Evolutionary conservation across 37 sponge, comb jelly and placozoan genomes (phyloP), one percentile per base, ranked within the genome.

Genomic region (Halichondria panicea): DNA sequence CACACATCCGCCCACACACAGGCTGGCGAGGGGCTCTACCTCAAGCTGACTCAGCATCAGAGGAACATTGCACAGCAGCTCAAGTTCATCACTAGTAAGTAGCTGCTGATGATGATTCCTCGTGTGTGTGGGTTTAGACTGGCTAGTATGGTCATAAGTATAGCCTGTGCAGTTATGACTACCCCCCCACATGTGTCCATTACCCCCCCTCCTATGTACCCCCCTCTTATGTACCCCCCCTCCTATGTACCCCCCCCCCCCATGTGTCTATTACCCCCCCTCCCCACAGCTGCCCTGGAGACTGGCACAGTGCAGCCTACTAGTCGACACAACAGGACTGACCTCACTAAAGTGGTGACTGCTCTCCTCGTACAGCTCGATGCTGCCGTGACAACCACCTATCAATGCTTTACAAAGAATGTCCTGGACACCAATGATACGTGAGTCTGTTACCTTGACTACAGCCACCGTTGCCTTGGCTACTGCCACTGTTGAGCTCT

Each of bases 371-470:
- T 44, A 0, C 76, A 84, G 57, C 42, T 89, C 59, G 72, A 71
- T 34, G 60, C 36, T 30, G 78, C 75, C 8, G 73, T 84, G 6
- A 79, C 75, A 35, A 75, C 74, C 55, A 75, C 80, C 21, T 72
- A 76, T 25, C 73, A 80, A 25, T 89, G 81, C 56, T 61, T 89
- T 59, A 74, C 84, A n/a, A 72, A 58, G 43, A 85, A 89, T 31
- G 22, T 89, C 36, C 34, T 64, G 11, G 84, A 75, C 63, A 77
- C 55, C 31, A 53, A 74, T 18, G 58, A 78, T 53, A 63, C 62
- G 89, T 89, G 66, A 55, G 50, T 50, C 28, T 50, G 40, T 5
- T 1, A 13, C 1, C 18, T n/a, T n/a, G n/a, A n/a, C n/a, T n/a
- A n/a, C n/a, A n/a, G n/a, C n/a, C n/a, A n/a, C n/a, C n/a, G n/a